Percentiles rank a stretch among this genome's conserved stretches.
These are phyloP conservation scores for Kryptolebias ocellatus DNA, from an alignment of 2,797 vertebrate species.

Conservation along the genomic window DNA sequence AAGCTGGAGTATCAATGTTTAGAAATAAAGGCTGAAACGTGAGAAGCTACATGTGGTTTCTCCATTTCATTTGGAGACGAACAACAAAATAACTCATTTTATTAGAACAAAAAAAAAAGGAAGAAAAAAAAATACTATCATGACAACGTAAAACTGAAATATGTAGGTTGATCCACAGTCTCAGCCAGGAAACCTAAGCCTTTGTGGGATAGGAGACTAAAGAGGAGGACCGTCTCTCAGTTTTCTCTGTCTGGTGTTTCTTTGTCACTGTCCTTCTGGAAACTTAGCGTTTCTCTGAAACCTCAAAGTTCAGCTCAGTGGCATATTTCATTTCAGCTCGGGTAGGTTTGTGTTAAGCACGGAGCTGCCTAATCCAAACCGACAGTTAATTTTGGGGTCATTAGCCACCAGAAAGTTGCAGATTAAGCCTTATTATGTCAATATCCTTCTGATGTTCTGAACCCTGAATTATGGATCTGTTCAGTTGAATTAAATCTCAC, in stretches of 20 bases:
- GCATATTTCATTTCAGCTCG: conserved; percentile 61
- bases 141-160: conserved; percentile 48
- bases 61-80: conserved; percentile 34
- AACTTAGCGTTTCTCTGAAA: conserved; percentile 31
- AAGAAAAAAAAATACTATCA: conserved; percentile 9
- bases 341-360: conserved; percentile 68
- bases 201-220: conserved; percentile 47
- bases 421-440: conserved; percentile 75
- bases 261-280: conserved; percentile 41
- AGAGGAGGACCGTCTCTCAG: conserved; percentile 28
- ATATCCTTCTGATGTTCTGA: conserved; percentile 73
- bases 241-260: conserved; percentile 48
- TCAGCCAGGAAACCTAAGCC: conserved; percentile 64
- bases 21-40: conserved; percentile 7
- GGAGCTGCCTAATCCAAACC: conserved; percentile 68
- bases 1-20: not conserved
- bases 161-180: conserved; percentile 63
- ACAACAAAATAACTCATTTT: conserved; percentile 30
- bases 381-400: conserved; percentile 77
- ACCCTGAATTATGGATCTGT: conserved; percentile 69
- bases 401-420: conserved; percentile 76
- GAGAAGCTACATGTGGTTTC: conserved; percentile 31
- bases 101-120: conserved; percentile 3
- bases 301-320: conserved; percentile 43
- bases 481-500: conserved; percentile 75